Conservation (phyloP, 2,113 vertebrate species). For the Pelusios castaneus region DNA sequence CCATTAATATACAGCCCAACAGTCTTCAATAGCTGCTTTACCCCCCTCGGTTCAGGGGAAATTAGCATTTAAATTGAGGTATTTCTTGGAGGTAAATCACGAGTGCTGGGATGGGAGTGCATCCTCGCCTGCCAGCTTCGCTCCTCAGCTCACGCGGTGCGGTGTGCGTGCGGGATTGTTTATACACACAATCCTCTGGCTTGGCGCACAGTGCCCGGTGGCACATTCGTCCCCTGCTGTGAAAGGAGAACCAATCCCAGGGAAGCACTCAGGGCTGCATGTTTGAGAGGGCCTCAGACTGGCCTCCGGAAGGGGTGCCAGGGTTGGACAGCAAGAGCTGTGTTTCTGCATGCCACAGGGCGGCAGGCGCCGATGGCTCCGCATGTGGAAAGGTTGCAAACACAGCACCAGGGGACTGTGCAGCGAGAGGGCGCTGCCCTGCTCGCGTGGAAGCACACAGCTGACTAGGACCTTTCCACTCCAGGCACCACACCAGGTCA, state of each 20-base stretch:
- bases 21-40: neutral
- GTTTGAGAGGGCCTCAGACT: accelerated
- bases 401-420: neutral
- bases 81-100: constrained; percentile 66
- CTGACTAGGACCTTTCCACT: neutral
- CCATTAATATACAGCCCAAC: constrained; percentile 41
- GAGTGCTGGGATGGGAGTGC: neutral
- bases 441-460: neutral
- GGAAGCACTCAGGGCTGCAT: neutral
- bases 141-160: neutral
- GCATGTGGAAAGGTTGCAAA: neutral
- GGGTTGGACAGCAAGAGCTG: neutral
- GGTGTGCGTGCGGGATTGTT: accelerated
- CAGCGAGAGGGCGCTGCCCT: neutral
- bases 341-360: neutral
- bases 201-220: neutral
- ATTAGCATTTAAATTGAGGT: constrained; percentile 81
- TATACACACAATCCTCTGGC: neutral
- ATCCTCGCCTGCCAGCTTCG: accelerated
- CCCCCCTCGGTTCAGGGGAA: constrained; percentile 42
- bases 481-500: neutral
- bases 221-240: neutral
- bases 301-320: neutral
- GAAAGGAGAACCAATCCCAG: accelerated
- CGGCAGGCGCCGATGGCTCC: neutral